Conservation (phyloP, 2,888 invertebrate species). For the Nebria brevicollis region DNA sequence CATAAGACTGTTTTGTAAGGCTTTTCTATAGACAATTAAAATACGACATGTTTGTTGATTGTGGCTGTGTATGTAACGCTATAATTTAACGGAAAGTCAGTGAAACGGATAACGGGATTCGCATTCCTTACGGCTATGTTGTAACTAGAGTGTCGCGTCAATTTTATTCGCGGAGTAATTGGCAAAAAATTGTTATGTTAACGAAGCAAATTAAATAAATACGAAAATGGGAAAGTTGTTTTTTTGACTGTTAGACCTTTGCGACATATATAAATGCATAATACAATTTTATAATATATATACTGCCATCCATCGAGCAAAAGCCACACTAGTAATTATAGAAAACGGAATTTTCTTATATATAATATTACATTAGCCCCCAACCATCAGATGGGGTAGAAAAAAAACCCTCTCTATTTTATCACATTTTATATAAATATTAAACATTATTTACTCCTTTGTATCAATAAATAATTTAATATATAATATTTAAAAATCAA, state of each 20-base stretch:
- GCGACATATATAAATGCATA: neutral
- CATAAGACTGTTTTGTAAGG: neutral
- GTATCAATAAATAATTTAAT: too few relatives aligned
- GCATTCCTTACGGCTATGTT: constrained; percentile 7
- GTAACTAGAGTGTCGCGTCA: constrained; percentile 8
- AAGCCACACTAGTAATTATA: neutral
- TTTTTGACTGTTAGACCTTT: neutral
- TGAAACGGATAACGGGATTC: neutral
- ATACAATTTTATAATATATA: too few relatives aligned
- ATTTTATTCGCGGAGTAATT: neutral
- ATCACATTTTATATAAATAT: too few relatives aligned
- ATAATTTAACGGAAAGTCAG: neutral
- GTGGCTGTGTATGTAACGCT: neutral
- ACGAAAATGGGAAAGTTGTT: constrained; percentile 12
- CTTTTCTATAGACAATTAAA: neutral
- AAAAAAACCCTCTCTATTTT: too few relatives aligned
- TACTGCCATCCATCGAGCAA: neutral
- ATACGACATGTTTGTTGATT: neutral
- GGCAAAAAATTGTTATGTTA: constrained; percentile 2
- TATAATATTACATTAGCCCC: too few relatives aligned
- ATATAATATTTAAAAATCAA: too few relatives aligned
- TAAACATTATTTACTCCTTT: too few relatives aligned
- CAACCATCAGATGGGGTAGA: too few relatives aligned
- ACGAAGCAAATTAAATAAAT: constrained; percentile 14
- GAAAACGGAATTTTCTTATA: too few relatives aligned